A percentile compares a stretch with the other conserved stretches of the same genome.
Evolutionary conservation across 2,888 invertebrate species (phyloP).

Genomic region (Scelioninae gen. 1): DNA sequence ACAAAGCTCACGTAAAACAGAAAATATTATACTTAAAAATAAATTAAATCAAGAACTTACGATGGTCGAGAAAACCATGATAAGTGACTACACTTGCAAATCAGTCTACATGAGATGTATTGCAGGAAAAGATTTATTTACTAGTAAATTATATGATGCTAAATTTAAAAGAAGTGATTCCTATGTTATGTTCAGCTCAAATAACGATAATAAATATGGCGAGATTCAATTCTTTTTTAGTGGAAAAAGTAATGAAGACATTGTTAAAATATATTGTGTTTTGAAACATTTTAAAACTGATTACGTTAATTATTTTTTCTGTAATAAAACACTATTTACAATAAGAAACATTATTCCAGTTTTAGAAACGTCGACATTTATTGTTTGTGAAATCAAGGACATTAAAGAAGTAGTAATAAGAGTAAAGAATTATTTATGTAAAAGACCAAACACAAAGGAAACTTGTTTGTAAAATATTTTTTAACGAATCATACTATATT

Average conservation of each 20-base stretch:
- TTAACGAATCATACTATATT: no score
- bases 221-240: constrained; percentile 33
- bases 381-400: constrained; percentile 12
- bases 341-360: constrained; percentile 34
- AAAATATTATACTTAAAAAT: no score
- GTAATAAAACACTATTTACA: constrained; percentile 17
- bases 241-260: no score
- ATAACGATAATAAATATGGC: constrained; percentile 42
- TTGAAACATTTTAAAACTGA: constrained; percentile 30
- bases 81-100: no score
- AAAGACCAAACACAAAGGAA: constrained; percentile 26
- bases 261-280: constrained; percentile 34
- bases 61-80: no score
- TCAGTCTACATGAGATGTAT: no score
- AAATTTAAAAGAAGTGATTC: no score
- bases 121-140: no score
- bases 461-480: constrained; percentile 15
- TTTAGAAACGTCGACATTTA: constrained; percentile 9
- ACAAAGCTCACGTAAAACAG: no score
- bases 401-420: constrained; percentile 25
- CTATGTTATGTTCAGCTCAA: no score
- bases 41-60: no score
- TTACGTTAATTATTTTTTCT: constrained; percentile 31
- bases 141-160: no score
- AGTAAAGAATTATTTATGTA: constrained; percentile 29